Evolutionary conservation across 2,888 invertebrate genomes (phyloP).

Genomic region (Thysanoteuthis rhombus): DNA sequence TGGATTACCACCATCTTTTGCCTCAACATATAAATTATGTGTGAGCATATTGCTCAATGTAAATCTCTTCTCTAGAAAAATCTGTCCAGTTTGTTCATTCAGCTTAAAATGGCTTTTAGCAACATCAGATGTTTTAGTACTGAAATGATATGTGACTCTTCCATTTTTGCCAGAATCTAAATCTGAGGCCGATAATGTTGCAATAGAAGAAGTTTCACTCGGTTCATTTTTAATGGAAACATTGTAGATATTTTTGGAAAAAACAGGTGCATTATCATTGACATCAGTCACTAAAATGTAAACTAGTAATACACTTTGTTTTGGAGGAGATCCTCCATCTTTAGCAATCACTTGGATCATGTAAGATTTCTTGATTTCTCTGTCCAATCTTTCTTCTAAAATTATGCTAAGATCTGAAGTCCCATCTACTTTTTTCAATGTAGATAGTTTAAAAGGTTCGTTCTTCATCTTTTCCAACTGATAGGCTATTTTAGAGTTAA

Average conservation of each 20-base stretch:
- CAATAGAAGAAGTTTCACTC: background rate
- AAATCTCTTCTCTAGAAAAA: background rate
- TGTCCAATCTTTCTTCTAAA: background rate
- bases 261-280: background rate
- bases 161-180: background rate
- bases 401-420: background rate
- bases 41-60: background rate
- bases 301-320: background rate
- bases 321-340: background rate
- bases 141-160: background rate
- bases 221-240: background rate
- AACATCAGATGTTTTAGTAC: background rate
- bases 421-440: background rate
- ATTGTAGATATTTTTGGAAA: background rate
- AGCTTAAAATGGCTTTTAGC: background rate
- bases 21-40: background rate
- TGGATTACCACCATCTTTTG: background rate
- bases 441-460: background rate
- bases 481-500: background rate
- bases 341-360: background rate
- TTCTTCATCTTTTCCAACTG: background rate
- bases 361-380: background rate
- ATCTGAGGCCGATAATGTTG: background rate
- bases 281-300: background rate
- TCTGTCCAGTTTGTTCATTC: background rate